Percentiles rank a stretch among this genome's conserved stretches.
phyloP scores from a whole-genome alignment of 2,113 vertebrate species.

The Entosphenus tridentatus region DNA sequence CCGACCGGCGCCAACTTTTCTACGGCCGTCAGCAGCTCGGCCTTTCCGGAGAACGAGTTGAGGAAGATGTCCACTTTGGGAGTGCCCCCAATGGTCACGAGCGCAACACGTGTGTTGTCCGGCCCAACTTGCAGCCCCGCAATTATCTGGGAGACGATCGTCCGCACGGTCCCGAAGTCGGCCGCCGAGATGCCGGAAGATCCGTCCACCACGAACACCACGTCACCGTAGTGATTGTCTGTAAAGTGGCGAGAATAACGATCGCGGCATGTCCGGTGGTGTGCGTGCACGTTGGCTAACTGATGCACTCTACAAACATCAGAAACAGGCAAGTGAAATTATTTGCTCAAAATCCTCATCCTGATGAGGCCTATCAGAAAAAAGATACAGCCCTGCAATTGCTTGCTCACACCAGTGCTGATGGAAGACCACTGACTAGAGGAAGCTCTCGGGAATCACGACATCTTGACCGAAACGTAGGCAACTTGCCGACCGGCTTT shows the following conservation, averaged over 20 bases:
- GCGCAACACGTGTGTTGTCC: neutral
- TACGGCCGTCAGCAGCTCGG: neutral
- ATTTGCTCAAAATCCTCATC: too few relatives aligned
- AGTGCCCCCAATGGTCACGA: constrained; percentile 5
- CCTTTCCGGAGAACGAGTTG: neutral
- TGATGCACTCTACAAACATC: too few relatives aligned
- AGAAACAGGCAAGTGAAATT: too few relatives aligned
- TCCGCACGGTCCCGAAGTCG: neutral
- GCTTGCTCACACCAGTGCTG: too few relatives aligned
- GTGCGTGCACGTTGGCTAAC: too few relatives aligned
- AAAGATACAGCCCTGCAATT: too few relatives aligned
- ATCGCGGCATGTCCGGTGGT: neutral
- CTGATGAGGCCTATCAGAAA: too few relatives aligned
- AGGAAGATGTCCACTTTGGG: neutral
- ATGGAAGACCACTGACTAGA: too few relatives aligned
- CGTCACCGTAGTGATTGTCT: neutral
- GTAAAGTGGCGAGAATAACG: neutral
- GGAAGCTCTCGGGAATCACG: too few relatives aligned
- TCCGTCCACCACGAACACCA: constrained; percentile 4
- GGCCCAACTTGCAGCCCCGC: neutral
- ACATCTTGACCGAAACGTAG: too few relatives aligned
- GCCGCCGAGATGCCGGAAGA: constrained; percentile 2
- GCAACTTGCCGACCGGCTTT: too few relatives aligned
- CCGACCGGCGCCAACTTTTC: neutral
- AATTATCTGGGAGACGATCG: neutral